These are phyloP conservation scores for Nettapus auritus DNA, from an alignment of 2,113 vertebrate genomes.

Conservation along the genomic window DNA sequence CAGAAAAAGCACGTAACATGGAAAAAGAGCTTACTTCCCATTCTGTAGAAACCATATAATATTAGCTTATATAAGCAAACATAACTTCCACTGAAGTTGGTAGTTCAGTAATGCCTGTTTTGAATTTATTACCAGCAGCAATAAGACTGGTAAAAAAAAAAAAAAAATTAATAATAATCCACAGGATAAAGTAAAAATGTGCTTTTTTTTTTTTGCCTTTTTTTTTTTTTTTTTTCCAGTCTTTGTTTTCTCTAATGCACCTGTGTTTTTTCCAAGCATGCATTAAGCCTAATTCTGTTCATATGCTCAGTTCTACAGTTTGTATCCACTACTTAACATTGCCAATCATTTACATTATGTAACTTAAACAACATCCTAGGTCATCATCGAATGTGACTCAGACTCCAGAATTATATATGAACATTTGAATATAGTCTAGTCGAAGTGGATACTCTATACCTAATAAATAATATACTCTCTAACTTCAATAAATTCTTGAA, in stretches of 20 bases:
- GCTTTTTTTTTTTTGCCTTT: background rate
- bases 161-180: background rate
- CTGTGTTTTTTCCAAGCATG: background rate
- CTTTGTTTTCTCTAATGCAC: background rate
- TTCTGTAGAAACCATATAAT: background rate
- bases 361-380: background rate
- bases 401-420: background rate
- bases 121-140: conserved; percentile 1
- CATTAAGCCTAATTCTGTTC: background rate
- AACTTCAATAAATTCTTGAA: background rate
- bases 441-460: background rate
- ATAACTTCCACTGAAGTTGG: background rate
- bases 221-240: background rate
- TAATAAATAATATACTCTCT: background rate
- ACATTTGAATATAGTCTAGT: background rate
- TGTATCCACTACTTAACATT: background rate
- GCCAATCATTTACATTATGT: background rate
- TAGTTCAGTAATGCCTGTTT: background rate
- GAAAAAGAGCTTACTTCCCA: background rate
- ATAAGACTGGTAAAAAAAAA: background rate
- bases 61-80: background rate
- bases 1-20: background rate
- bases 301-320: background rate
- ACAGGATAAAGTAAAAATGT: background rate
- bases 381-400: background rate